Conservation (phyloP, 2,888 invertebrate genomes). For the Ptilodon capucinus region DNA sequence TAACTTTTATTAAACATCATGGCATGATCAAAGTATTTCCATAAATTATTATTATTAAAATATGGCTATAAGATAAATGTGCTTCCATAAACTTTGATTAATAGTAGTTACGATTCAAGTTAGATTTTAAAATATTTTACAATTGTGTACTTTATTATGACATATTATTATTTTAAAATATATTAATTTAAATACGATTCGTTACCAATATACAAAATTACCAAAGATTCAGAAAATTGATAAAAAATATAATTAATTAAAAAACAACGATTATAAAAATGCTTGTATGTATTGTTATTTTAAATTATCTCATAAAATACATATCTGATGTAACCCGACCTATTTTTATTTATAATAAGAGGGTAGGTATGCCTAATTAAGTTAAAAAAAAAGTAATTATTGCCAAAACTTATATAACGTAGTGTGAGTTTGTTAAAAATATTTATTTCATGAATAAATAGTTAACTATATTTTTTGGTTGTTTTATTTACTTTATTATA, state of each 20-base stretch:
- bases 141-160: slow-evolving; percentile 8
- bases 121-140: slow-evolving; percentile 7
- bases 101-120: slow-evolving; percentile 10
- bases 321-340: slow-evolving; percentile 7
- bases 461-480: slow-evolving; percentile 10
- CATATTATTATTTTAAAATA: background rate
- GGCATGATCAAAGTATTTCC: too few species aligned
- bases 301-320: slow-evolving; percentile 3
- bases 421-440: slow-evolving; percentile 21
- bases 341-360: slow-evolving; percentile 12
- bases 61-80: slow-evolving; percentile 21
- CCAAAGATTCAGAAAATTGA: background rate
- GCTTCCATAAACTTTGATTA: slow-evolving; percentile 36
- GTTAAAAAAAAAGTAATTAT: slow-evolving; percentile 7
- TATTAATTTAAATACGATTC: slow-evolving; percentile 6
- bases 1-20: too few species aligned
- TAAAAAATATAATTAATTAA: background rate
- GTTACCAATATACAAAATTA: background rate
- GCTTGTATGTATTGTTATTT: too few species aligned
- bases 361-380: too few species aligned
- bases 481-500: too few species aligned
- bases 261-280: background rate
- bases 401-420: slow-evolving; percentile 17
- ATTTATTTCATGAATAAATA: slow-evolving; percentile 35
- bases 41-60: too few species aligned